Percentiles rank a stretch among this genome's conserved stretches.
These are phyloP conservation scores for Rotaria macrura DNA, from an alignment of 2,888 invertebrate species.

Conservation along the genomic window DNA sequence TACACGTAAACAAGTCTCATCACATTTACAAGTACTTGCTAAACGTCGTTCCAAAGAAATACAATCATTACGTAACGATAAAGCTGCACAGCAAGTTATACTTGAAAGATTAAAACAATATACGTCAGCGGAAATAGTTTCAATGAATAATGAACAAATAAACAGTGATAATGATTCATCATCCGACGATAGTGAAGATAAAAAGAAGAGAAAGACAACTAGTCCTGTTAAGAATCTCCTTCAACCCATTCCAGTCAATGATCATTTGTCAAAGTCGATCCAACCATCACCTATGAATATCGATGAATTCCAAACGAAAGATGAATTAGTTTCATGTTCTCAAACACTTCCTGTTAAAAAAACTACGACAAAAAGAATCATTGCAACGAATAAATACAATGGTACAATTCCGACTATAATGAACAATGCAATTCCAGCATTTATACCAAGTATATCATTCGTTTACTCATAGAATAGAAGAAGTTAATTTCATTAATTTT, in stretches of 20 bases:
- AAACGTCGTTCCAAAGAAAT: conserved; percentile 93
- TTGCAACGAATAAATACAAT: not conserved
- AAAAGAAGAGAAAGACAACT: not conserved
- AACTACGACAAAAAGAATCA: not conserved
- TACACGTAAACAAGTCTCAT: conserved; percentile 98
- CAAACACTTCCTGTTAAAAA: not conserved
- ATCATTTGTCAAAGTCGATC: not conserved
- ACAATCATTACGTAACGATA: conserved; percentile 53
- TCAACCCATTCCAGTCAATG: not conserved
- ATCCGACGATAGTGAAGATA: not conserved
- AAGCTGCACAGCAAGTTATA: conserved; percentile 9
- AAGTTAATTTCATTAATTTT: no score
- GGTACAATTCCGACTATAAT: not conserved
- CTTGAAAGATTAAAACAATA: conserved; percentile 10
- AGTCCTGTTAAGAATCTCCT: not conserved
- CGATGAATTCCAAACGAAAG: not conserved
- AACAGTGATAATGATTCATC: not conserved
- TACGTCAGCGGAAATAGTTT: conserved; percentile 17
- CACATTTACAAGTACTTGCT: conserved; percentile 98
- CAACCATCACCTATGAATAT: not conserved
- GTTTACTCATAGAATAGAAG: not conserved
- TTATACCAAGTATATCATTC: not conserved
- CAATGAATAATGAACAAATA: not conserved
- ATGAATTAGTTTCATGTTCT: not conserved
- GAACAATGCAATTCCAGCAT: not conserved